Conservation (phyloP, 1,140 invertebrate species). For the Solenopsis invicta region DNA sequence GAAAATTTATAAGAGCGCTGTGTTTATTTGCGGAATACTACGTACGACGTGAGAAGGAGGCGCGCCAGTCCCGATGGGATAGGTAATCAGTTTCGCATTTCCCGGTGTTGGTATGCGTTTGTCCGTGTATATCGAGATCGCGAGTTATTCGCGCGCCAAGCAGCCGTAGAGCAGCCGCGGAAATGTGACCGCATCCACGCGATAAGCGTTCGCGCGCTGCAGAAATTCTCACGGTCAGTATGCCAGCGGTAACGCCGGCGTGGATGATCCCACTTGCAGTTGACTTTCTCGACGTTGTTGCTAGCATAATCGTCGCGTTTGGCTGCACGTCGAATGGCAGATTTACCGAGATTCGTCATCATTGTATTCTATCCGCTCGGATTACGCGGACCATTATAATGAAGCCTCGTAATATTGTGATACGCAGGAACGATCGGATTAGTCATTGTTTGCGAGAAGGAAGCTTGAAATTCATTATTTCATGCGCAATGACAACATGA, state of each 20-base stretch:
- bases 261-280: background rate
- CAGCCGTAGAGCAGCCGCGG: constrained; percentile 33
- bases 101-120: background rate
- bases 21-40: constrained; percentile 1
- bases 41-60: background rate
- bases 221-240: constrained; percentile 55
- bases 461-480: background rate
- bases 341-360: background rate
- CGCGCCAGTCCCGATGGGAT: constrained; percentile 6
- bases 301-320: background rate
- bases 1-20: background rate
- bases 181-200: constrained; percentile 46
- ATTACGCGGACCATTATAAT: background rate
- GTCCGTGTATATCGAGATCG: constrained; percentile 35
- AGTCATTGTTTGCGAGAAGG: background rate
- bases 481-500: background rate
- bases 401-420: background rate
- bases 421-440: background rate
- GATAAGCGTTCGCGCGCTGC: constrained; percentile 38
- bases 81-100: constrained; percentile 43
- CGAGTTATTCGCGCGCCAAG: constrained; percentile 13
- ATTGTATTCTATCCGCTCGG: background rate
- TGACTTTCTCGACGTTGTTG: background rate
- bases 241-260: constrained; percentile 5
- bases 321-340: background rate